Conservation (phyloP, 2,113 vertebrate species). For the Zosterops japonicus region DNA sequence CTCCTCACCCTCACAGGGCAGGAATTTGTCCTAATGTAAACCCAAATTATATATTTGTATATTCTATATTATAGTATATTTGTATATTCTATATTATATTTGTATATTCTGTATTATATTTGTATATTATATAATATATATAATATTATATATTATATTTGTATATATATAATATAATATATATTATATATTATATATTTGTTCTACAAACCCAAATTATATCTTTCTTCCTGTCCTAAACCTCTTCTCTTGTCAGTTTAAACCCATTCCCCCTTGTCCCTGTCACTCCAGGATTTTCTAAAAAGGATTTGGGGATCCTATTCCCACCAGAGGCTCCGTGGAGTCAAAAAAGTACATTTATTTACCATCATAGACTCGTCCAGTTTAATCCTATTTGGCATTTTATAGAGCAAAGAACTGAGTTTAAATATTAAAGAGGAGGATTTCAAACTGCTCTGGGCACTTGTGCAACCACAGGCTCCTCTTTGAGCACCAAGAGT, state of each 20-base stretch:
- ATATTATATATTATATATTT: no score
- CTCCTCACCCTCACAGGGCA: background rate
- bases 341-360: background rate
- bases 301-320: background rate
- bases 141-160: no score
- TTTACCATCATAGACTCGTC: background rate
- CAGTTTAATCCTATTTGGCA: background rate
- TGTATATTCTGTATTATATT: no score
- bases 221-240: background rate
- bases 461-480: background rate
- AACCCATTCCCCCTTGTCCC: background rate
- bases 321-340: fast-evolving
- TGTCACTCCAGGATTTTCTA: background rate
- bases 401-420: background rate
- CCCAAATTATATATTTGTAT: background rate
- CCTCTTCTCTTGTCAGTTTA: background rate
- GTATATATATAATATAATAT: no score
- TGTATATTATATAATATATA: no score
- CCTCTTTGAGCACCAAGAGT: fast-evolving
- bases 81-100: no score
- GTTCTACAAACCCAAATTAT: no score
- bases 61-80: no score
- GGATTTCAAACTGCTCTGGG: background rate
- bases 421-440: background rate
- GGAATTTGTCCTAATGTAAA: background rate